Evolutionary conservation across 1,140 invertebrate species (phyloP), one percentile per base, ranked within the genome.

Genomic region (Drosophila athabasca): DNA sequence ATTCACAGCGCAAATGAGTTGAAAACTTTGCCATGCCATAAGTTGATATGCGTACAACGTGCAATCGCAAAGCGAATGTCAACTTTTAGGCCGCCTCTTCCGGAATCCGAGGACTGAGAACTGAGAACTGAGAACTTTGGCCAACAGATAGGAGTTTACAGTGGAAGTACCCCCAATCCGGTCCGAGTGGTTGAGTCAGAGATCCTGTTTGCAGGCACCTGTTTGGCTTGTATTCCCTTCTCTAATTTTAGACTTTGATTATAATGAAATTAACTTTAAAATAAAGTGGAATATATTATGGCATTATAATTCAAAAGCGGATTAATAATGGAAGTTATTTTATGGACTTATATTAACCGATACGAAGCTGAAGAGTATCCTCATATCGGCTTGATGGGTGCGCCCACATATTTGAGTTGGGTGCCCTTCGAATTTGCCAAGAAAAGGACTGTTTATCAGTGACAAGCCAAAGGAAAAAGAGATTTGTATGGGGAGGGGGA

Each of bases 1-100:
- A 89, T 84, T 69, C 76, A 84, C 74, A 84, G 80, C 84, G 79
- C 80, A 88, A 88, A 89, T 88, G 84, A 88, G 84, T 84, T 89
- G 84, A 88, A 89, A 88, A 88, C 67, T 88, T 88, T 88, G 61
- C 79, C 73, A 84, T 88, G 61, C 79, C 73, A 84, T 89, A 84
- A 79, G 80, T 87, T 81, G 49, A 44, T 19, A 66, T 76, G 78
- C 75, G 65, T 75, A 72, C 45, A 53, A 39, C 75, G 62, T 67
- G 52, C 54, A 58, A 59, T 50, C 77, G 46, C 57, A 65, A 81
- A 81, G 77, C 82, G 68, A 82, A 71, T 87, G 74, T 52, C 82
- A 68, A 69, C 77, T 79, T 64, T 83, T 72, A 71, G 75, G 76
- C 71, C 64, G 76, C 71, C 64, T 54, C 58, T 64, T 49, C 29